These are phyloP conservation scores for Valencia hispanica DNA, from an alignment of 2,797 vertebrate genomes.

Conservation along the genomic window DNA sequence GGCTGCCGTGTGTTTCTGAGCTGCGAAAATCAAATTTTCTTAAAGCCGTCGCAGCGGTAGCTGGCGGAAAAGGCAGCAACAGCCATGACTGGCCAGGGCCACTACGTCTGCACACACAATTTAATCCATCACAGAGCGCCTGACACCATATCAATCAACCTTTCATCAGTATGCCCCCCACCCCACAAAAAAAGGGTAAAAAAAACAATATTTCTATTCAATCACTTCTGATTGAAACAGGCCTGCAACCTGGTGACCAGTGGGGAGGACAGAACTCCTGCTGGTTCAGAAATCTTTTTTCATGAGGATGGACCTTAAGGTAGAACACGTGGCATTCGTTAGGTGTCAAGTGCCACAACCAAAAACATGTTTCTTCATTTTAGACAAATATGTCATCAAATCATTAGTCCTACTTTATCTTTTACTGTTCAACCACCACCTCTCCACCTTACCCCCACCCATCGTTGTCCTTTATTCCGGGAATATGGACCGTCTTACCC, in stretches of 20 bases:
- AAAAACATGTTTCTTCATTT: constrained; percentile 10
- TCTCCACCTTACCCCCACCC: constrained; percentile 67
- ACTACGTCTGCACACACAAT: constrained; percentile 96
- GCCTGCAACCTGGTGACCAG: constrained; percentile 74
- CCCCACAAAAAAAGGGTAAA: constrained; percentile 56
- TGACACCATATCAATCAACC: constrained; percentile 98
- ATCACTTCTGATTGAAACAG: constrained; percentile 88
- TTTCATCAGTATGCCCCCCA: constrained; percentile 94
- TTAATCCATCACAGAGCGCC: constrained; percentile 98
- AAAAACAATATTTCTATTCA: constrained; percentile 98
- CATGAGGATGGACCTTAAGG: constrained; percentile 39
- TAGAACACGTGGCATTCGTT: constrained; percentile 11
- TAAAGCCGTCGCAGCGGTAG: constrained; percentile 82
- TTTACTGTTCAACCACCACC: constrained; percentile 51
- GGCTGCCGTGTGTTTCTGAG: constrained; percentile 86
- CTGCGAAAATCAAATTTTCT: constrained; percentile 89
- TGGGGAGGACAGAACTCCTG: constrained; percentile 59
- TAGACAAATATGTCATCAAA: constrained; percentile 41
- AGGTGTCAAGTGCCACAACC: not conserved
- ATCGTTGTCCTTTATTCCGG: constrained; percentile 83
- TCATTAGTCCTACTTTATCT: constrained; percentile 58
- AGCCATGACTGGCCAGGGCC: constrained; percentile 87
- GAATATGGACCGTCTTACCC: constrained; percentile 82
- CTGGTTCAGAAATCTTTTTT: constrained; percentile 54
- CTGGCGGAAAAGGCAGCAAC: constrained; percentile 80